A percentile compares a stretch with the other conserved stretches of the same genome.
Evolutionary conservation across 1,140 invertebrate species (phyloP).

Genomic region (Heliconius himera): DNA sequence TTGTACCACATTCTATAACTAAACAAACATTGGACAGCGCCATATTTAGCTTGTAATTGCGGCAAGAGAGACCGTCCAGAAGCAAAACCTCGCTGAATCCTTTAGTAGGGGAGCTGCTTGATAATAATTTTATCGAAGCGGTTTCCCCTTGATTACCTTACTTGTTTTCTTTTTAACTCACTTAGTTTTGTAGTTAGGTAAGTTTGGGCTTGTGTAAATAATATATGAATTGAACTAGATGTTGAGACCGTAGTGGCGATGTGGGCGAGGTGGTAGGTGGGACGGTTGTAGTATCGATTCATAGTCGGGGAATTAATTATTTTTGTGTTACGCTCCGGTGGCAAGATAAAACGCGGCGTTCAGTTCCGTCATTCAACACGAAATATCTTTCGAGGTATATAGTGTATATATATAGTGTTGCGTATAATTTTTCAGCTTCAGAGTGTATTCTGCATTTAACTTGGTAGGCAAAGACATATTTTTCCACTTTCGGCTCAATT

Average conservation of each 20-base stretch:
- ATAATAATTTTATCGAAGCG: constrained; percentile 47
- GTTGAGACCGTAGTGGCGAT: too few relatives aligned
- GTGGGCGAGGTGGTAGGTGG: too few relatives aligned
- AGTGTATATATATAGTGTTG: too few relatives aligned
- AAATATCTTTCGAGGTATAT: too few relatives aligned
- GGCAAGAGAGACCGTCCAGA: constrained; percentile 41
- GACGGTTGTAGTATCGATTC: neutral
- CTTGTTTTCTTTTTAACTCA: constrained; percentile 40
- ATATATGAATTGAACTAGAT: too few relatives aligned
- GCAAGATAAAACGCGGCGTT: too few relatives aligned
- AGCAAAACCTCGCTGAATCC: constrained; percentile 42
- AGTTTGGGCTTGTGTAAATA: neutral
- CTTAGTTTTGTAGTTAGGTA: constrained; percentile 15
- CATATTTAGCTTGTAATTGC: constrained; percentile 70
- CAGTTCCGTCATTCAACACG: too few relatives aligned
- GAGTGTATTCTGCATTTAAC: too few relatives aligned
- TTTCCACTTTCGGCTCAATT: too few relatives aligned
- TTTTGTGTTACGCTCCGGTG: too few relatives aligned
- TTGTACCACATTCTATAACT: neutral
- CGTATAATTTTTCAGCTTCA: neutral
- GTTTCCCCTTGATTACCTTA: constrained; percentile 44
- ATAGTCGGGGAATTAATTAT: neutral
- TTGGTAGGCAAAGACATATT: too few relatives aligned
- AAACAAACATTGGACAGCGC: constrained; percentile 75
- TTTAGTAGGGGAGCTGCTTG: constrained; percentile 46